Conservation (phyloP, 2,797 vertebrate species). For the Amazona ochrocephala region DNA sequence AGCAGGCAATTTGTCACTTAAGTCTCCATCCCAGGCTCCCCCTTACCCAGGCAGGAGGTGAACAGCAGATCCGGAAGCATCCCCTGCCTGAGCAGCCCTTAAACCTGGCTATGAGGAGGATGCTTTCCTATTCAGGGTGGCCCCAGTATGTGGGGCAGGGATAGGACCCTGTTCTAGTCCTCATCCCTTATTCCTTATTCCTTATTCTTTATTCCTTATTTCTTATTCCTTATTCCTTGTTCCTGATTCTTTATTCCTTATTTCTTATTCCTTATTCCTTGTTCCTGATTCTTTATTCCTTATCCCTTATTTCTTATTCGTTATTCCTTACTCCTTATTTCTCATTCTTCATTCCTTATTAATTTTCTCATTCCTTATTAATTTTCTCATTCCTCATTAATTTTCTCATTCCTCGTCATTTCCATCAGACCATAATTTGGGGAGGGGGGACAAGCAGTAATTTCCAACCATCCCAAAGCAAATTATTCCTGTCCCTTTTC, state of each 20-base stretch:
- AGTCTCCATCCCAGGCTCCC: neutral
- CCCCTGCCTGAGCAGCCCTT: neutral
- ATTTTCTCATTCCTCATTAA: neutral
- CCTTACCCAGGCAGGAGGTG: neutral
- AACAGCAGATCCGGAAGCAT: neutral
- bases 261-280: too few relatives aligned
- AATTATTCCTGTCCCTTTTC: too few relatives aligned
- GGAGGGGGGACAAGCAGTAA: neutral
- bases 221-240: too few relatives aligned
- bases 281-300: too few relatives aligned
- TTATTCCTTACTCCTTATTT: neutral
- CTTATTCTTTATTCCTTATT: too few relatives aligned
- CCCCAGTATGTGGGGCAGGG: neutral
- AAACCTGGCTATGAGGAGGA: neutral
- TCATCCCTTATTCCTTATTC: neutral
- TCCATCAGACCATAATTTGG: neutral
- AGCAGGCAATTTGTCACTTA: constrained; percentile 10
- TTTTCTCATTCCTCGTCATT: neutral
- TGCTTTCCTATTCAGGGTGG: neutral
- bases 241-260: too few relatives aligned
- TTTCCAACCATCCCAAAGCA: neutral
- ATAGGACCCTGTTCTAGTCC: neutral
- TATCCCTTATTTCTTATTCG: accelerated
- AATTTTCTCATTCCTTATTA: too few relatives aligned
- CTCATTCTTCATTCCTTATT: too few relatives aligned